Evolutionary conservation across 1,140 invertebrate species (phyloP).

Genomic region (Heliconius hewitsoni): DNA sequence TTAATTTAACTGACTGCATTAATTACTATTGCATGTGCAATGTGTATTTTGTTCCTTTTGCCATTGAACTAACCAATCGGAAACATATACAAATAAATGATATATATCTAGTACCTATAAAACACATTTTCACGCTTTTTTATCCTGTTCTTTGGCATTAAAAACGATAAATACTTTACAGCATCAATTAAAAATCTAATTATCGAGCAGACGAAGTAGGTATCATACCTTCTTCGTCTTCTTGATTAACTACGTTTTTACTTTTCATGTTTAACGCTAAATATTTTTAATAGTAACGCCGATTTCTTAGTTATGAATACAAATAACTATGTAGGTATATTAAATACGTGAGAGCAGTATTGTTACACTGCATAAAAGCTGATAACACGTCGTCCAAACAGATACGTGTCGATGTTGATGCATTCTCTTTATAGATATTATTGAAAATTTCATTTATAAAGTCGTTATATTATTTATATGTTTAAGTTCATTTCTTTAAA

Average conservation of each 20-base stretch:
- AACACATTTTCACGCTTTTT: background rate
- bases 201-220: too few relatives aligned
- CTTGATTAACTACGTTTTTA: too few relatives aligned
- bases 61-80: too few relatives aligned
- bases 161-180: too few relatives aligned
- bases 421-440: too few relatives aligned
- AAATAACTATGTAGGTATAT: background rate
- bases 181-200: too few relatives aligned
- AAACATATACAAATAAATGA: too few relatives aligned
- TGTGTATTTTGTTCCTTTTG: background rate
- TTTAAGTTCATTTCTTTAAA: too few relatives aligned
- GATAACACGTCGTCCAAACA: background rate
- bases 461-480: too few relatives aligned
- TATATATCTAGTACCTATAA: background rate
- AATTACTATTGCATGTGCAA: background rate
- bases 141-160: background rate
- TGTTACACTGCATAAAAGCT: background rate
- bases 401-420: background rate
- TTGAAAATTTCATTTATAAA: too few relatives aligned
- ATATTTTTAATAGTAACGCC: background rate
- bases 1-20: background rate
- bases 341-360: background rate
- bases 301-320: background rate
- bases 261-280: background rate
- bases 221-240: too few relatives aligned